Evolutionary conservation across 2,888 invertebrate genomes (phyloP).

Genomic region (Pseudanteris insignis): DNA sequence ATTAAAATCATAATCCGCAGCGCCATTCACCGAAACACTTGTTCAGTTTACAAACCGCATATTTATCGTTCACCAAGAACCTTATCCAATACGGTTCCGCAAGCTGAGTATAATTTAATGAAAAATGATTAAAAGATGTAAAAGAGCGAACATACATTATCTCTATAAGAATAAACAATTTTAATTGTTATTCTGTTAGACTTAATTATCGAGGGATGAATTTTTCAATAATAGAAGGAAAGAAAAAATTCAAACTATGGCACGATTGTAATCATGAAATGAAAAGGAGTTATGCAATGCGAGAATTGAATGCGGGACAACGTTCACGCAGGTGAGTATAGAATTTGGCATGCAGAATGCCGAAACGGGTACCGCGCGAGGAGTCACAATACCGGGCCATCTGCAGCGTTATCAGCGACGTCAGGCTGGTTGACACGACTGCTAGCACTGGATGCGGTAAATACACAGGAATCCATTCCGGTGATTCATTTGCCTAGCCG

Average conservation of each 20-base stretch:
- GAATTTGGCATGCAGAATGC: constrained; percentile 50
- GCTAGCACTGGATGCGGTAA: constrained; percentile 57
- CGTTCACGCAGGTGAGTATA: constrained; percentile 30
- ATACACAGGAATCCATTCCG: constrained; percentile 56
- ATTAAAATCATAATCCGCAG: too few species aligned
- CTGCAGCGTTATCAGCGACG: constrained; percentile 56
- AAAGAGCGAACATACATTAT: too few species aligned
- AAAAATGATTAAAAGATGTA: too few species aligned
- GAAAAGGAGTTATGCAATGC: constrained; percentile 15
- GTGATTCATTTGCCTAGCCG: constrained; percentile 39
- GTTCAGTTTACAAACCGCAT: too few species aligned
- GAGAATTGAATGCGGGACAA: constrained; percentile 21
- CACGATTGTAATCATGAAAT: constrained; percentile 8
- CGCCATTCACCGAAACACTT: too few species aligned
- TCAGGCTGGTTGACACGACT: constrained; percentile 52
- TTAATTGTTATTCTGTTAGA: too few species aligned
- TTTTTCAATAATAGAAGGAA: background rate
- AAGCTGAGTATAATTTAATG: too few species aligned
- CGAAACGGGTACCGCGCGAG: constrained; percentile 43
- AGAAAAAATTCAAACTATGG: constrained; percentile 8
- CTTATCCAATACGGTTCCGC: too few species aligned
- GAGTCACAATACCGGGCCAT: constrained; percentile 52
- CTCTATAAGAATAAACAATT: background rate
- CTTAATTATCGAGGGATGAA: background rate
- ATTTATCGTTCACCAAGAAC: too few species aligned